phyloP scores from a whole-genome alignment of 2,797 vertebrate genomes.

The Leptodactylus fallax region DNA sequence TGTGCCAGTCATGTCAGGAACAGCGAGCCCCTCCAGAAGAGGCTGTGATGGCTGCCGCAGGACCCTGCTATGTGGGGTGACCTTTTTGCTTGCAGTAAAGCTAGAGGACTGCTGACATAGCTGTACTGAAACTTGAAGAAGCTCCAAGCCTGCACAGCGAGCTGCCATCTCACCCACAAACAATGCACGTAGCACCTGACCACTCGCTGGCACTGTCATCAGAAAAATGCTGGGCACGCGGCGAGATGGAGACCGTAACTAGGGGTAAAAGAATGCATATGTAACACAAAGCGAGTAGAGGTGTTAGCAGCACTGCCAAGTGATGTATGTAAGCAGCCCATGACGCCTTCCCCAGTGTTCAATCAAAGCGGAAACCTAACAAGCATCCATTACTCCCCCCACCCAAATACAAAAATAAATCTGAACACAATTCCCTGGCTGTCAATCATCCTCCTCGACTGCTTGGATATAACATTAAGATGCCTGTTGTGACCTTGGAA shows the following conservation, averaged over 20 bases:
- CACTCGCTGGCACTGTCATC: background rate
- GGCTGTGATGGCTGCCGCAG: background rate
- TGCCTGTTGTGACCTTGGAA: background rate
- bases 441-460: background rate
- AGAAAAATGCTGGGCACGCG: background rate
- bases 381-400: too few relatives aligned
- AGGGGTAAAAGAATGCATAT: background rate
- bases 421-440: too few relatives aligned
- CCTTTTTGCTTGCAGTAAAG: slow-evolving; percentile 41
- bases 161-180: slow-evolving; percentile 20
- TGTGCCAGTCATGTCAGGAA: background rate
- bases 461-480: background rate
- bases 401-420: background rate
- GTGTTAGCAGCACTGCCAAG: background rate
- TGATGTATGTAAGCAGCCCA: background rate
- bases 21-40: background rate
- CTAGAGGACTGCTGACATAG: slow-evolving; percentile 38
- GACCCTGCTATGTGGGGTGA: slow-evolving; percentile 7
- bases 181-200: slow-evolving; percentile 15
- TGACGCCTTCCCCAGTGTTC: background rate
- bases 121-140: slow-evolving; percentile 9
- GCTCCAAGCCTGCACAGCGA: background rate
- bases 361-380: too few relatives aligned
- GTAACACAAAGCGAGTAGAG: background rate
- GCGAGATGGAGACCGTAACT: background rate